phyloP scores from a whole-genome alignment of 2,113 vertebrate genomes.

The Forbesichthys agassizii region DNA sequence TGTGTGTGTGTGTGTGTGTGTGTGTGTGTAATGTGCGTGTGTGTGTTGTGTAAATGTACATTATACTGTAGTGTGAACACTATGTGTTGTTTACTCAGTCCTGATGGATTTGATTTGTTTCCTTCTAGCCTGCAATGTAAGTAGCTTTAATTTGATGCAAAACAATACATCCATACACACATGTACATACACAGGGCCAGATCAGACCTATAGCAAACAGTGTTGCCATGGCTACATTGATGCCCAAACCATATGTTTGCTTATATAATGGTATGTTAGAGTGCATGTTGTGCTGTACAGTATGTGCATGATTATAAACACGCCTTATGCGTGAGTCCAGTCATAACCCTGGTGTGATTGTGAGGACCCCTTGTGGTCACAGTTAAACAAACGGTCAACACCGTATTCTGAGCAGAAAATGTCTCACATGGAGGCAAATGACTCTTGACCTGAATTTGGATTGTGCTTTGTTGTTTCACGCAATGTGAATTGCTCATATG shows the following conservation, averaged over 20 bases:
- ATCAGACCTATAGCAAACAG: not conserved
- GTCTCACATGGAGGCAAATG: constrained; percentile 26
- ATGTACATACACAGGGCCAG: constrained; percentile 6
- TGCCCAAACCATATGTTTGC: not conserved
- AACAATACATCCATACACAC: constrained; percentile 18
- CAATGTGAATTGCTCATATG: constrained; percentile 29
- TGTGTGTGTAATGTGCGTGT: not conserved
- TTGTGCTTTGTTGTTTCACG: constrained; percentile 25
- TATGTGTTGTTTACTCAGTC: constrained; percentile 29
- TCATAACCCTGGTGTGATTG: not conserved
- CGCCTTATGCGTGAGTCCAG: not conserved
- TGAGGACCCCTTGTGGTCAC: constrained; percentile 33
- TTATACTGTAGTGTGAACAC: not conserved
- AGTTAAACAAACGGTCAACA: not conserved
- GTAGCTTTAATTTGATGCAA: constrained; percentile 26
- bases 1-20: not conserved
- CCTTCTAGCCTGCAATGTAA: constrained; percentile 14
- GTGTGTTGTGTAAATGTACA: not conserved
- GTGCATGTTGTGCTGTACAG: not conserved
- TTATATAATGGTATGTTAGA: not conserved
- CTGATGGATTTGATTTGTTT: constrained; percentile 33
- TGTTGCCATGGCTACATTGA: not conserved
- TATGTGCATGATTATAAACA: not conserved
- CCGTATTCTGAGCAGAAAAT: constrained; percentile 13
- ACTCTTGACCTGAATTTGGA: constrained; percentile 22